Base-by-base conservation (phyloP, 2,797 vertebrate species). In the Sebastes kiyomatsui region DNA sequence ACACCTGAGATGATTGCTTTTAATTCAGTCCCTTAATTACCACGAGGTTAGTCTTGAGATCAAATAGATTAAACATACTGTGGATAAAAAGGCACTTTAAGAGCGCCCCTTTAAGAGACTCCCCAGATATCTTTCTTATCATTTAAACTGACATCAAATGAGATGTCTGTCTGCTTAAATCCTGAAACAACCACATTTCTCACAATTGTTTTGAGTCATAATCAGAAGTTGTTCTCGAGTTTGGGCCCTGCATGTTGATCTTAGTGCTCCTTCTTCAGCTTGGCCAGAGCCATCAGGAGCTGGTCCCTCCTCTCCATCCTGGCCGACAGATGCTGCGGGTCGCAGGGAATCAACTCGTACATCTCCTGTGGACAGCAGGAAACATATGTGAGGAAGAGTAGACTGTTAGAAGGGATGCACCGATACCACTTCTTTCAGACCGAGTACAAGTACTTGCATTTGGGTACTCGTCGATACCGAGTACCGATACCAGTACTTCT, bases 241-340 rank as follows among this genome's bases (percentile, higher is more conserved):
- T 32, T 49, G 12, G 20, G 20, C 18, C 7, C 10, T 1, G 35
- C 14, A 1, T 16, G 28, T 7, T 14, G 52, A 20, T 28, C 38
- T 84, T 35, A 82, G 49, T 87, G 92, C 75, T 96, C 92, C 60
- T 94, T 93, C 92, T 99, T 99, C 91, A 99, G 87, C 74, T 96
- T 95, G 86, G 97, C 93, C 56, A 99, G 95, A 66, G 77, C 90
- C 86, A 95, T 94, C 33, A 99, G 96, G 86, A 97, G 96, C 13
- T 96, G 92, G 70, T 99, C 97, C 86, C 98, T 94, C 93, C 96
- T 96, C 77, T 96, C 94, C 82, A 95, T 96, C 73, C 97, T 93
- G 87, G 95, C 94, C 42, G 94, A 94, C 70, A 99, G 94, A 87
- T 93, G 93, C 88, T 96, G 93, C 4, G 94, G 94, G 81, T 97